Base-by-base conservation (phyloP, 2,113 vertebrate species). In the Lepus timidus region DNA sequence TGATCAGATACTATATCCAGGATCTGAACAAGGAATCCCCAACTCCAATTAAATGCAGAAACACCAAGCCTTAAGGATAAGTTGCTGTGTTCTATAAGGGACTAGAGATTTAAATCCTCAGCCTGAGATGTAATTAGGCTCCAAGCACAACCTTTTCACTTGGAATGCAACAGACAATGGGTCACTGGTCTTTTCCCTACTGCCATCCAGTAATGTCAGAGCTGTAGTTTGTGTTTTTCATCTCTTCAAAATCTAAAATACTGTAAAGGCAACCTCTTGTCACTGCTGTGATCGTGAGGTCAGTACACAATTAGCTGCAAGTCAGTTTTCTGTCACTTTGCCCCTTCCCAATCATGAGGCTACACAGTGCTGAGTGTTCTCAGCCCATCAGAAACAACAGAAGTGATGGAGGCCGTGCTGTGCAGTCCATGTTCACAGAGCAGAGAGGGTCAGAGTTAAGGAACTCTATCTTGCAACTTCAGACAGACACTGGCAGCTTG, bases 191-290 rank as follows among this genome's bases (percentile, higher is more conserved):
- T 82, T 74, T 64, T 52, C 11, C 61, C 78, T 71, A 0, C 70
- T 73, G 7, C 27, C 25, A 27, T 64, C 81, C 29, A n/a, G 0
- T 80, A 52, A 84, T 16, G 27, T 58, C 27, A 70, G 49, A 79
- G 58, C 61, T 88, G 94, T 94, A 49, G 65, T 44, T 80, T 80
- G 73, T 75, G 12, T 22, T 87, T 88, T 92, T 90, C 23, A 17
- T 89, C 39, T 92, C 89, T 49, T 74, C n/a, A 58, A 78, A 78
- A 88, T 31, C 39, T 70, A 83, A 76, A 65, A 9, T 92, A 58
- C 62, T 93, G 19, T 44, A 75, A 79, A 61, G 75, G 39, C 39
- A 91, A 25, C 36, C 61, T 82, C 51, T 86, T 80, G n/a, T 75
- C 58, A 55, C 33, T 1, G 0, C 44, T 87, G 25, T 31, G n/a